A percentile compares a stretch with the other conserved stretches of the same genome.
Conservation (phyloP, 2,888 invertebrate genomes). For the Dolichopus griseipennis region DNA sequence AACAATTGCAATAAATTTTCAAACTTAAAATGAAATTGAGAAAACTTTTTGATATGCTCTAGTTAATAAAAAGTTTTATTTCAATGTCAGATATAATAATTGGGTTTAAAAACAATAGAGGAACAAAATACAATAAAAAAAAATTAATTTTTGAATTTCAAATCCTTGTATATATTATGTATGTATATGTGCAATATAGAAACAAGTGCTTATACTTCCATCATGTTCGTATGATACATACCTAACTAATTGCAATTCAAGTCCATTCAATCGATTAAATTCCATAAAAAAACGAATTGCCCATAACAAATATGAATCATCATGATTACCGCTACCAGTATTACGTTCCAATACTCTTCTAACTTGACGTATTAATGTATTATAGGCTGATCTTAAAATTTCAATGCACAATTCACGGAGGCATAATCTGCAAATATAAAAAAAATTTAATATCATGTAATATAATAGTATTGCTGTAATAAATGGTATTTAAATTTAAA, state of each 20-base stretch:
- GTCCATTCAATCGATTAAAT: slow-evolving; percentile 82
- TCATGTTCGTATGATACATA: slow-evolving; percentile 37
- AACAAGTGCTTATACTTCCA: neutral
- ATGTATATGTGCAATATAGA: too few relatives aligned
- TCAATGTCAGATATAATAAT: too few relatives aligned
- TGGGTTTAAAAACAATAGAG: too few relatives aligned
- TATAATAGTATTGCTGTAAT: neutral
- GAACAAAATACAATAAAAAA: slow-evolving; percentile 12
- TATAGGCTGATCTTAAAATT: slow-evolving; percentile 86
- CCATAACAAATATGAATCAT: slow-evolving; percentile 93
- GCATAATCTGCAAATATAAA: slow-evolving; percentile 55
- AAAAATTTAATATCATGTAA: slow-evolving; percentile 11
- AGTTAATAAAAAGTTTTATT: too few relatives aligned
- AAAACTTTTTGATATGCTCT: too few relatives aligned
- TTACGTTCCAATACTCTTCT: slow-evolving; percentile 64
- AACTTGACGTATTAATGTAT: slow-evolving; percentile 81
- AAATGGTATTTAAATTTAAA: too few relatives aligned
- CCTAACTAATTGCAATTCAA: slow-evolving; percentile 83
- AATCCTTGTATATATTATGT: too few relatives aligned
- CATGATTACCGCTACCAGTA: slow-evolving; percentile 64
- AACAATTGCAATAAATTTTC: too few relatives aligned
- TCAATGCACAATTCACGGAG: slow-evolving; percentile 91
- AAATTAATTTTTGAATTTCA: neutral
- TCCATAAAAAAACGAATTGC: slow-evolving; percentile 94
- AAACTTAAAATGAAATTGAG: too few relatives aligned